Conservation (phyloP, 2,888 invertebrate genomes). For the Leucophora obtusa region DNA sequence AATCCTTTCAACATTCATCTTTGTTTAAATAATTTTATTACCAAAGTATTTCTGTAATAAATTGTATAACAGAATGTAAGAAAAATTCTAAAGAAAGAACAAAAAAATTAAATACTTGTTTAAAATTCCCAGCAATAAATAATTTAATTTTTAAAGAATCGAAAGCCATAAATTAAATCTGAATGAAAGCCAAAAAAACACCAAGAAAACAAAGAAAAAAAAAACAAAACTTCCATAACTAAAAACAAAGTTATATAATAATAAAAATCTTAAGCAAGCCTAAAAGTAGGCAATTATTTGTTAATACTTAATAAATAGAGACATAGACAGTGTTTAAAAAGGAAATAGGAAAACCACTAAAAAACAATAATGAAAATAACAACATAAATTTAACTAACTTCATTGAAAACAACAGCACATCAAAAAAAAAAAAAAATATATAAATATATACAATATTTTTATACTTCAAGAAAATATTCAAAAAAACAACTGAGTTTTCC, state of each 20-base stretch:
- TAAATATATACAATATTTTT: background rate
- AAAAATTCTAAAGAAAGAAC: background rate
- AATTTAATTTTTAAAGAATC: constrained; percentile 21
- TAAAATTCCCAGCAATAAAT: constrained; percentile 24
- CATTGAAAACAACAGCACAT: background rate
- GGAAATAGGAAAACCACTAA: background rate
- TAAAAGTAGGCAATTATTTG: constrained; percentile 49
- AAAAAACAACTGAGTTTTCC: constrained; percentile 6
- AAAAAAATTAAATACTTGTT: background rate
- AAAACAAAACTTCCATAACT: constrained; percentile 2
- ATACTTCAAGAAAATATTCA: background rate
- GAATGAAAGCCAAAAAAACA: background rate
- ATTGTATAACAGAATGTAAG: background rate
- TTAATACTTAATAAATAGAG: constrained; percentile 38
- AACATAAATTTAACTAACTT: constrained; percentile 9
- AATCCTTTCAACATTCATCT: too few species aligned
- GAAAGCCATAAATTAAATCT: constrained; percentile 25
- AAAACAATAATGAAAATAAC: constrained; percentile 17
- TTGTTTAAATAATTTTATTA: background rate
- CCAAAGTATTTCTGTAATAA: background rate
- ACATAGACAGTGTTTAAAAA: too few species aligned
- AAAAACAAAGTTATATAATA: constrained; percentile 19
- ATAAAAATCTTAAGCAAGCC: constrained; percentile 19
- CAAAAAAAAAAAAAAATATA: too few species aligned
- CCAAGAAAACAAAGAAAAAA: too few species aligned